A percentile compares a stretch with the other conserved stretches of the same genome.
Conservation (phyloP, 2,113 vertebrate species). For the Chrysochloris asiatica region DNA sequence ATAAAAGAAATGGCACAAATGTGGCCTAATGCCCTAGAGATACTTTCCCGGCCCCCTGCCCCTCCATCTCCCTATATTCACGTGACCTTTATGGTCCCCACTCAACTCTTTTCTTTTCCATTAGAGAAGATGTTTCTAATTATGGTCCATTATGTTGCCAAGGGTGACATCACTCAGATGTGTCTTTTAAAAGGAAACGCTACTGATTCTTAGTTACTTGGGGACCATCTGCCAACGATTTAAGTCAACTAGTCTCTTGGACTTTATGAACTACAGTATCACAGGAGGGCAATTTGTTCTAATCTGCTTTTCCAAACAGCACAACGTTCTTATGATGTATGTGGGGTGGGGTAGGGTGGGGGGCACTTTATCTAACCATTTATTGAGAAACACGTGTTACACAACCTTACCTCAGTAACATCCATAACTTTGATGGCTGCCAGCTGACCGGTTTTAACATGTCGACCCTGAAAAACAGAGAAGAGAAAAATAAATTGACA, state of each 20-base stretch:
- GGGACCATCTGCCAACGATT: slow-evolving; percentile 29
- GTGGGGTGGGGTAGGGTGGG: too few species aligned
- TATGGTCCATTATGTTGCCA: slow-evolving; percentile 44
- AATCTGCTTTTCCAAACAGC: slow-evolving; percentile 43
- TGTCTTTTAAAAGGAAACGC: slow-evolving; percentile 21
- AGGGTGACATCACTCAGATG: slow-evolving; percentile 44
- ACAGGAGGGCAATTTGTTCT: not conserved
- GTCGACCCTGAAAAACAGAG: slow-evolving; percentile 90
- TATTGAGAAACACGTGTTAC: slow-evolving; percentile 15
- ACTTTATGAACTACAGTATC: not conserved
- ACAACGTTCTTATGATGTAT: not conserved
- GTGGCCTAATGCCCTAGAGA: slow-evolving; percentile 54
- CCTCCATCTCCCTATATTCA: slow-evolving; percentile 11
- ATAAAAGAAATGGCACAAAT: slow-evolving; percentile 82
- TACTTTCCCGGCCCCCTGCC: not conserved
- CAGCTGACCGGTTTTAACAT: slow-evolving; percentile 99
- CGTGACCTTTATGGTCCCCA: slow-evolving; percentile 34
- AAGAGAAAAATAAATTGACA: slow-evolving; percentile 47
- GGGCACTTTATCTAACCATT: not conserved
- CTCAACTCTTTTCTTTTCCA: slow-evolving; percentile 43
- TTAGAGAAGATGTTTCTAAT: slow-evolving; percentile 71
- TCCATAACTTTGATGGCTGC: slow-evolving; percentile 99
- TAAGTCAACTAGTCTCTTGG: not conserved
- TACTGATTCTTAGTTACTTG: not conserved
- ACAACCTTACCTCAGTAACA: slow-evolving; percentile 94